phyloP scores from a whole-genome alignment of 1,140 invertebrate species.

The Zaprionus ornatus region DNA sequence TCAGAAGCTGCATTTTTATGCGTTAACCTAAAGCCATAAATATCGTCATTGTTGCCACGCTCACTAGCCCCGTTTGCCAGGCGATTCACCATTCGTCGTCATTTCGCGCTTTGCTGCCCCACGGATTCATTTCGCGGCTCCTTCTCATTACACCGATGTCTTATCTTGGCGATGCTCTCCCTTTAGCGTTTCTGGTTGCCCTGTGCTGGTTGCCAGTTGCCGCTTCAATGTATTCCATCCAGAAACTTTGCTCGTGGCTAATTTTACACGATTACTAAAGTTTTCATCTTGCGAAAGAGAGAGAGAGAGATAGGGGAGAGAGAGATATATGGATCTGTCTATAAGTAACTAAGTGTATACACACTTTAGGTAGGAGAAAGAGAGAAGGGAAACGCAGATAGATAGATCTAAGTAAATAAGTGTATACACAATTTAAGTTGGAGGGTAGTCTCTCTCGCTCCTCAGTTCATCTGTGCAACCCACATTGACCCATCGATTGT shows the following conservation, averaged over 20 bases:
- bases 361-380: not conserved
- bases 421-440: not conserved
- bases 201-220: constrained; percentile 21
- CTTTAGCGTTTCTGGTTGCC: not conserved
- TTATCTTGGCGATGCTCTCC: constrained; percentile 2
- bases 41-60: constrained; percentile 65
- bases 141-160: not conserved
- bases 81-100: constrained; percentile 24
- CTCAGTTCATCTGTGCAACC: not conserved
- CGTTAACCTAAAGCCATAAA: constrained; percentile 73
- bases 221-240: constrained; percentile 27
- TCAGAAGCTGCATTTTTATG: constrained; percentile 56
- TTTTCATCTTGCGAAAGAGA: not conserved
- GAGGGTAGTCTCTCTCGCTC: not conserved
- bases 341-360: constrained; percentile 2
- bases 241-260: constrained; percentile 19
- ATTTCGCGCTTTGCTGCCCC: constrained; percentile 55
- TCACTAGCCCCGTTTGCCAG: constrained; percentile 23
- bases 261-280: constrained; percentile 17
- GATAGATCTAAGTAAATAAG: not conserved
- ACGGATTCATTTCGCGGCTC: not conserved
- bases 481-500: not conserved
- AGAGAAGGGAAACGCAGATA: not conserved
- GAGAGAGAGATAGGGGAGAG: not conserved
- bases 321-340: not conserved